phyloP scores from a whole-genome alignment of 2,797 vertebrate species.

The Phrynocephalus guinanensis region DNA sequence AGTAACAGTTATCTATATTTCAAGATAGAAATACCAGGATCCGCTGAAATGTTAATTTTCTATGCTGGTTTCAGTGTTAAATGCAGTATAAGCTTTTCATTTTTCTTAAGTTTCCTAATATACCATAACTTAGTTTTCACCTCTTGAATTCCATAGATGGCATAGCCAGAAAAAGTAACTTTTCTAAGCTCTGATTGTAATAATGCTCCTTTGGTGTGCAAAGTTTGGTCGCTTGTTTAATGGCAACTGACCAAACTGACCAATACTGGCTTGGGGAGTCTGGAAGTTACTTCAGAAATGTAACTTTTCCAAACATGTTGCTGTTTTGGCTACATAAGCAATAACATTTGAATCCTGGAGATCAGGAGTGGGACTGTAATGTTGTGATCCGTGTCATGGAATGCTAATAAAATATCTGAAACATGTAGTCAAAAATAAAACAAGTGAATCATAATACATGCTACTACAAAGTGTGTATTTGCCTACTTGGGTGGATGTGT shows the following conservation, averaged over 20 bases:
- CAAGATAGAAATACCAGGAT: not conserved
- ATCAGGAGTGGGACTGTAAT: no score
- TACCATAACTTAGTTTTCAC: no score
- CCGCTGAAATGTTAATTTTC: conserved; percentile 10
- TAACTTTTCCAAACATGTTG: not conserved
- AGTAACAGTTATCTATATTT: conserved; percentile 21
- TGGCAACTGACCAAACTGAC: no score
- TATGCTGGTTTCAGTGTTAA: not conserved
- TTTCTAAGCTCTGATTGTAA: no score
- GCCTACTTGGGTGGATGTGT: no score
- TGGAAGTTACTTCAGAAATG: no score
- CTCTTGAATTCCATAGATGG: no score
- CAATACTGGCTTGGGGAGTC: no score
- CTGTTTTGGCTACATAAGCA: not conserved
- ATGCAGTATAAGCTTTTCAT: not conserved
- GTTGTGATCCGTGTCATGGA: not conserved
- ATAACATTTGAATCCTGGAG: not conserved
- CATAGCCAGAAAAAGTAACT: no score
- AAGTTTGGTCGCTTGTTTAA: no score
- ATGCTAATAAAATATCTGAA: not conserved
- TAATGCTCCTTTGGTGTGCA: not conserved
- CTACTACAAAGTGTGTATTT: not conserved
- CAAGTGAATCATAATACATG: not conserved
- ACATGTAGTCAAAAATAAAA: not conserved
- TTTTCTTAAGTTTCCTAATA: no score